Evolutionary conservation across 2,113 vertebrate species (phyloP).

Genomic region (Thamnaconus septentrionalis): DNA sequence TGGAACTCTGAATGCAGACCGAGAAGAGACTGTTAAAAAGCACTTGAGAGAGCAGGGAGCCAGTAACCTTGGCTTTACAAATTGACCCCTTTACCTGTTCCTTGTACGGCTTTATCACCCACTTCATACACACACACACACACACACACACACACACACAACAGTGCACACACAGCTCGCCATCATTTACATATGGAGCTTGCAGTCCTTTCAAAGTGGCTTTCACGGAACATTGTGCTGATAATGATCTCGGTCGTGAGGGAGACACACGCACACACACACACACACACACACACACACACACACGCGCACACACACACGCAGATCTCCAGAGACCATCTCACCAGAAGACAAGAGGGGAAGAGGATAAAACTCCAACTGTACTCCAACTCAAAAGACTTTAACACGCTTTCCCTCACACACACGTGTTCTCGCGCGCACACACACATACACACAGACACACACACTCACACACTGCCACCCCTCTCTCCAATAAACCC

Average conservation of each 20-base stretch:
- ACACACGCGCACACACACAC: neutral
- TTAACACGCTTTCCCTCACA: slow-evolving; percentile 54
- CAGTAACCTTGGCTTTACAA: slow-evolving; percentile 66
- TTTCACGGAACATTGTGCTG: slow-evolving; percentile 76
- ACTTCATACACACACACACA: slow-evolving; percentile 23
- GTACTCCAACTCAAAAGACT: slow-evolving; percentile 76
- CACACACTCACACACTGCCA: too few relatives aligned
- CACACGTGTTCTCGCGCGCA: too few relatives aligned
- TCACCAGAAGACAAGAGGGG: slow-evolving; percentile 72
- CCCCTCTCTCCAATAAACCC: slow-evolving; percentile 66
- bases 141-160: slow-evolving; percentile 35
- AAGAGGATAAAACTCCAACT: slow-evolving; percentile 75
- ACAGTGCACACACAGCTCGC: slow-evolving; percentile 36
- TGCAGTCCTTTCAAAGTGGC: slow-evolving; percentile 74
- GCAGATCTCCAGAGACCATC: slow-evolving; percentile 75
- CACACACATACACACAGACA: too few relatives aligned
- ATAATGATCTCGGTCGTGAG: slow-evolving; percentile 73
- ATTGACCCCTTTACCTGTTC: slow-evolving; percentile 69
- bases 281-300: too few relatives aligned
- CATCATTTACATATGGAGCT: slow-evolving; percentile 74
- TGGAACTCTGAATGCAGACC: neutral
- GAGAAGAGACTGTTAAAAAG: slow-evolving; percentile 14
- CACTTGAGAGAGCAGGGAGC: slow-evolving; percentile 6
- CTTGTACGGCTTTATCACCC: slow-evolving; percentile 17
- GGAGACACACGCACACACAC: slow-evolving; percentile 45